Percentiles rank a stretch among this genome's conserved stretches.
Evolutionary conservation across 2,113 vertebrate species (phyloP).

Genomic region (Polypterus bichir): DNA sequence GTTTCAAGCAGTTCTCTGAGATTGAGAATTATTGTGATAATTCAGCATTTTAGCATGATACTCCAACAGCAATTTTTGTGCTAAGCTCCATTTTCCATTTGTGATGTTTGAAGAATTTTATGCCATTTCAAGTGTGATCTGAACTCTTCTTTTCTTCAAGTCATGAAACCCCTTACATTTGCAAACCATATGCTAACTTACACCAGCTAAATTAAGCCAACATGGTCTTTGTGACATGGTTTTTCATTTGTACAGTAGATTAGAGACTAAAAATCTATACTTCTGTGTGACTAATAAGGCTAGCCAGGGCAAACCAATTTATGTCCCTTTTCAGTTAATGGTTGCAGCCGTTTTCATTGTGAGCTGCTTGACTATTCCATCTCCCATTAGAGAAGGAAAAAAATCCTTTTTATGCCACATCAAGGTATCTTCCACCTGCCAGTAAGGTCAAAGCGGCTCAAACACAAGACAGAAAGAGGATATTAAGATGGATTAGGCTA

Average conservation of each 20-base stretch:
- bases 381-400: constrained; percentile 46
- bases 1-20: too few species aligned
- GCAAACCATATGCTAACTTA: constrained; percentile 49
- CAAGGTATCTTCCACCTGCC: constrained; percentile 60
- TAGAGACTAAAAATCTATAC: constrained; percentile 43
- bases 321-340: constrained; percentile 46
- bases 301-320: constrained; percentile 55
- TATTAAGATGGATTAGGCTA: constrained; percentile 75
- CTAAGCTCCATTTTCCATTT: neutral
- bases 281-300: constrained; percentile 60
- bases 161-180: constrained; percentile 46
- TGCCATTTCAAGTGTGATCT: neutral
- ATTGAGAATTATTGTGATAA: too few species aligned
- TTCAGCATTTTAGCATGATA: too few species aligned
- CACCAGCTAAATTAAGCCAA: constrained; percentile 43
- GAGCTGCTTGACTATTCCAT: constrained; percentile 53
- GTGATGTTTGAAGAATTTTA: neutral
- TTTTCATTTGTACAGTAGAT: constrained; percentile 63
- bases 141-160: constrained; percentile 13
- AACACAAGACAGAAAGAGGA: constrained; percentile 47
- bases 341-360: constrained; percentile 32
- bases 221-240: constrained; percentile 48
- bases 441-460: constrained; percentile 47
- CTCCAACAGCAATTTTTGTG: neutral
- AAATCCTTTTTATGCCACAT: constrained; percentile 37